Conservation (phyloP, 2,797 vertebrate genomes). For the Potorous gilbertii region DNA sequence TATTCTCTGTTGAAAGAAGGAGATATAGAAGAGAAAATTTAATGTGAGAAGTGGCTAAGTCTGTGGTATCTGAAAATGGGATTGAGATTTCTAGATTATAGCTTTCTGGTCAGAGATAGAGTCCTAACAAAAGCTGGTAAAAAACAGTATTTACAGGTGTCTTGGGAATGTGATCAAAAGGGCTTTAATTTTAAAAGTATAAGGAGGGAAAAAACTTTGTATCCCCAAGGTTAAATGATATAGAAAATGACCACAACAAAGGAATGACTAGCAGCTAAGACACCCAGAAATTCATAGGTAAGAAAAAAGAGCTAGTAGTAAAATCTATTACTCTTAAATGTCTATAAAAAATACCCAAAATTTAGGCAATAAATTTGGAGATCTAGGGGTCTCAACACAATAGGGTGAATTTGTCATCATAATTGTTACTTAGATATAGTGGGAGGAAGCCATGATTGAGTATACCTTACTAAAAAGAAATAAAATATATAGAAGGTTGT, state of each 20-base stretch:
- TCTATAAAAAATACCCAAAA: background rate
- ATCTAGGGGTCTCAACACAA: background rate
- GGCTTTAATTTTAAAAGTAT: background rate
- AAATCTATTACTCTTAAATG: background rate
- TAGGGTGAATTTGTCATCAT: background rate
- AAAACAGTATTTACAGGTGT: background rate
- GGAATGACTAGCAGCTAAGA: background rate
- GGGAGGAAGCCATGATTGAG: background rate
- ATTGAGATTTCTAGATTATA: background rate
- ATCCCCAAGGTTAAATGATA: background rate
- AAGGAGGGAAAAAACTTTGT: background rate
- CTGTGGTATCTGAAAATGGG: background rate
- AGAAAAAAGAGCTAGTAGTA: background rate
- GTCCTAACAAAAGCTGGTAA: background rate
- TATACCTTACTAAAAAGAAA: background rate
- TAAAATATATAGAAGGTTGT: background rate
- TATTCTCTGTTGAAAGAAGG: background rate
- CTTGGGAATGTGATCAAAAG: background rate
- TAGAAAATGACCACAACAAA: background rate
- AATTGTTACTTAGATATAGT: background rate
- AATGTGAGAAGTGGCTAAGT: background rate
- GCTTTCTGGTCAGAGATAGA: background rate
- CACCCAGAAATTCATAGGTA: background rate
- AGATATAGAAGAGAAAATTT: background rate
- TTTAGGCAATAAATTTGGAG: background rate